Base-by-base conservation (phyloP, 1,140 invertebrate genomes). In the Formica exsecta region DNA sequence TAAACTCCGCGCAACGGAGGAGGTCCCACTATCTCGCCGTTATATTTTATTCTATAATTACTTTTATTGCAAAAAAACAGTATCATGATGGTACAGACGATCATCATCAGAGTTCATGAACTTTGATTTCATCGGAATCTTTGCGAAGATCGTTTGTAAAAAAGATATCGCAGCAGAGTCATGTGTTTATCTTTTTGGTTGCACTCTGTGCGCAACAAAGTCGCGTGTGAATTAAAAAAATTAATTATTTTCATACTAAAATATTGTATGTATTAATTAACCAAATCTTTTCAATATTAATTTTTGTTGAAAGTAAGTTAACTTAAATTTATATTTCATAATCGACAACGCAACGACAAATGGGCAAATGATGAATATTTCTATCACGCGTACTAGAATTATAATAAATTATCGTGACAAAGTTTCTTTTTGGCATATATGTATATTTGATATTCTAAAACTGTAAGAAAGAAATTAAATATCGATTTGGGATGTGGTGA, bases 41-140 rank as follows among this genome's bases (percentile, higher is more conserved):
- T 86, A 84, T 86, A 84, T 87, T 89, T 87, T 80, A 81, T 85
- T 88, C 51, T 59, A 66, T 64, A 91, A 90, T 91, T 86, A 90
- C 87, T 87, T 66, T 90, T 68, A 87, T 86, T 83, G 62, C 16
- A 73, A 74, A 36, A 29, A 32, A 81, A 13, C 3, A 2, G n/a
- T 68, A 54, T n/a, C 2, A 38, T 32, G 2, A 29, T n/a, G 36
- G 22, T 36, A 13, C 51, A 48, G n/a, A 16, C 29, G 32, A 16
- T 22, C 54, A 51, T 8, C 11, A n/a, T 19, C 2, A 25, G 19
- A 4, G 25, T 73, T 48, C 38, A n/a, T 61, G 68, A 83, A 83
- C 68, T 83, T 74, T 48, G n/a, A 7, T 74, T 62, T 41, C 13
- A 16, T 19, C 13, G 38, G n/a, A 51, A 36, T 36, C 29, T 70